Percentiles rank a stretch among this genome's conserved stretches.
Conservation (phyloP, 2,113 vertebrate genomes). For the Chrysochloris asiatica region DNA sequence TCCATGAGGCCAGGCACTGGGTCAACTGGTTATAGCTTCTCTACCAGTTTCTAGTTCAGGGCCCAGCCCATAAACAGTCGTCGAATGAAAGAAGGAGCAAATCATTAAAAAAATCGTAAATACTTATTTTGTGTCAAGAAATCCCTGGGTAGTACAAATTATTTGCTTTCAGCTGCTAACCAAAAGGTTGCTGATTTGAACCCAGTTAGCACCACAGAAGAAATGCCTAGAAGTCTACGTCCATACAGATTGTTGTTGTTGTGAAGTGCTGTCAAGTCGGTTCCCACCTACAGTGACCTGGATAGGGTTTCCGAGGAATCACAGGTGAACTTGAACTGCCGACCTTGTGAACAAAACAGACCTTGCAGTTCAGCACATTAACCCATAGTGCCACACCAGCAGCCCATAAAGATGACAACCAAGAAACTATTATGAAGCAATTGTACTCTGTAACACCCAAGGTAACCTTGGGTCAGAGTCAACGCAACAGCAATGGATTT, state of each 20-base stretch:
- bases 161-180: neutral
- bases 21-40: neutral
- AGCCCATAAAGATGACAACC: neutral
- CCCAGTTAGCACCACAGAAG: neutral
- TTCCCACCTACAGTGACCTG: no score
- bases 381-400: no score
- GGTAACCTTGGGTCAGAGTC: neutral
- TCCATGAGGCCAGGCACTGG: neutral
- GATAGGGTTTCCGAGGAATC: no score
- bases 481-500: neutral
- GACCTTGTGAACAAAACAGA: no score
- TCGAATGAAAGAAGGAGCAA: neutral
- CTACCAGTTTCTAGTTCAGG: neutral
- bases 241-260: no score
- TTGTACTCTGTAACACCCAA: neutral
- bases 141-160: neutral
- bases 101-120: neutral
- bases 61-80: neutral
- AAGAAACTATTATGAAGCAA: neutral
- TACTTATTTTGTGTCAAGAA: neutral
- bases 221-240: neutral
- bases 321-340: no score
- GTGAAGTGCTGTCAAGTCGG: no score
- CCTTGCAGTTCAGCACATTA: no score
- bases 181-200: neutral